Evolutionary conservation across 2,888 invertebrate species (phyloP), one percentile per base, ranked within the genome.

Genomic region (Anoplius nigerrimus): DNA sequence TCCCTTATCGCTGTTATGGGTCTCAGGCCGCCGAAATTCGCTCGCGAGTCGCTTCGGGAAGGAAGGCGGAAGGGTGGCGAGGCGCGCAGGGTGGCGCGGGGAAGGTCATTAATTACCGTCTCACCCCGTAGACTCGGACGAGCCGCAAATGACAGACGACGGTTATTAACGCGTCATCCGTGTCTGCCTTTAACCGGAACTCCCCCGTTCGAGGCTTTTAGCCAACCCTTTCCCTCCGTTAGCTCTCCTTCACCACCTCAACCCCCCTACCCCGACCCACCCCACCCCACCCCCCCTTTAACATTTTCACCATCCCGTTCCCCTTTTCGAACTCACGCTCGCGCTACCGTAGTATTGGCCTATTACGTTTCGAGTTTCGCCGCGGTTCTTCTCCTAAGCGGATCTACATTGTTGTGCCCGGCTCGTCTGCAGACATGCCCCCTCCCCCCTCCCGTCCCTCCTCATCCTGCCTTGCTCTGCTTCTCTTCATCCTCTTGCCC

Each of bases 201-300:
- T 79, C 80, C 34, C 34, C 75, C 72, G 79, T 74, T 79, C 76
- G 75, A 79, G 77, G 82, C 80, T 83, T 82, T 82, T 82, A 80
- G 80, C 78, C 76, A 79, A 77, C 81, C 82, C 80, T 79, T 73
- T 61, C 68, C 67, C 77, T 71, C 70, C 52, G 60, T 69, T 70
- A 65, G 63, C 22, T 21, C 59, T 16, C 57, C 43, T 18, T 73
- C 62, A n/a, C n/a, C n/a, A n/a, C n/a, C n/a, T n/a, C n/a, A n/a
- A n/a, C 62, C 74, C 69, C 74, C 76, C 76, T 71, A 72, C 69
- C 72, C 71, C 72, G 69, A 74, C 72, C 74, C 48, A 16, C 43
- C 18, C 58, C 21, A 52, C 54, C 56, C 57, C 58, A 61, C 57
- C 71, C 16, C 11, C 13, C 15, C 16, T 24, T 45, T 21, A n/a